Evolutionary conservation across 1,140 invertebrate species (phyloP), one percentile per base, ranked within the genome.

Genomic region (Drosophila navojoa): DNA sequence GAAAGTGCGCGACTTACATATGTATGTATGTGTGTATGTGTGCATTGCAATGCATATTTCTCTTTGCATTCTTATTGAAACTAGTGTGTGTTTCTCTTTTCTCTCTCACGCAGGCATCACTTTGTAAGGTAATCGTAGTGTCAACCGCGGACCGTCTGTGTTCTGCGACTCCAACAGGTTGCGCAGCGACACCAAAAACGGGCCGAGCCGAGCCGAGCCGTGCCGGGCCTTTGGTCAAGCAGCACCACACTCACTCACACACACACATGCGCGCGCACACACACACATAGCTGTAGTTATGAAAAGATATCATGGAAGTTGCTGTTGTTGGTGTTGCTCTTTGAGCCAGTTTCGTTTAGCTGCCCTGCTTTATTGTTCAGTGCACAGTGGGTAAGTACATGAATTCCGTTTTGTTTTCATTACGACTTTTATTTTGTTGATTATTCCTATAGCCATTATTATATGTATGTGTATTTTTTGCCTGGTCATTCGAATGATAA

Each of bases 81-180:
- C 7, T 35, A 13, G 35, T 13, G 35, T 38, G 35, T 38, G 42
- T 16, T 16, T 45, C 42, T 45, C 15, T 9, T 49, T 22, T 49
- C 15, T 38, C n/a, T 40, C 25, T 84, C 81, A 79, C 80, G 68
- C 44, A 60, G 13, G 7, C 81, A 86, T 40, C 81, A 61, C 75
- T 61, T 42, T 54, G 27, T 44, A 87, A 73, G 76, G 79, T 87
- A 87, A 87, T 89, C 82, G 78, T 69, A 82, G 84, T 82, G 79
- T 87, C 81, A 79, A 76, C 71, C 55, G 54, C 62, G 77, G 69
- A 64, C 67, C 64, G 63, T 79, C 54, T 67, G 79, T 78, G 61
- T 63, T 58, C 45, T 57, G 47, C 60, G 42, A 50, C 35, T 38
- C 44, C 27, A 86, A 86, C 81, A 71, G 79, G 81, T 86, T 86